phyloP scores from a whole-genome alignment of 2,797 vertebrate genomes.

The Fundulus diaphanus region DNA sequence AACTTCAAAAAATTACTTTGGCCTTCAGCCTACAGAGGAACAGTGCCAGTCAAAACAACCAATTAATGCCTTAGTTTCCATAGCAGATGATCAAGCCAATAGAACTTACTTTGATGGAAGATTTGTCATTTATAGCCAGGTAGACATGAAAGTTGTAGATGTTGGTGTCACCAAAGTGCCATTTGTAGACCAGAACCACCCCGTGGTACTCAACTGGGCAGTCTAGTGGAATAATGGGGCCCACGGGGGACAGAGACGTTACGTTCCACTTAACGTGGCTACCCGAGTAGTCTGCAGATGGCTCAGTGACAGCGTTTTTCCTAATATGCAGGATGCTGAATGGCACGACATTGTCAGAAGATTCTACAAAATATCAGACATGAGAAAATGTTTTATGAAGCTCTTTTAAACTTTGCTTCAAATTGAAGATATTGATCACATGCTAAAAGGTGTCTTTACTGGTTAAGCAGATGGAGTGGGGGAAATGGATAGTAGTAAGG shows the following conservation, averaged over 20 bases:
- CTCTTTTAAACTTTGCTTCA: not conserved
- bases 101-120: conserved; percentile 83
- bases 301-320: conserved; percentile 77
- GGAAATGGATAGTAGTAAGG: conserved; percentile 88
- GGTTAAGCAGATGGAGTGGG: conserved; percentile 87
- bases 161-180: conserved; percentile 59
- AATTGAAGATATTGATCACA: not conserved
- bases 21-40: not conserved
- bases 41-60: not conserved
- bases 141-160: conserved; percentile 86
- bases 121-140: conserved; percentile 87
- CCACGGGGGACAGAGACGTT: conserved; percentile 88
- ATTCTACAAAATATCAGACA: conserved; percentile 54
- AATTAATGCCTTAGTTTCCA: not conserved
- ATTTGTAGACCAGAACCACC: conserved; percentile 87
- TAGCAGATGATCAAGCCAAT: not conserved
- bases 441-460: conserved; percentile 68
- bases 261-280: conserved; percentile 88
- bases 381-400: not conserved
- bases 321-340: conserved; percentile 89
- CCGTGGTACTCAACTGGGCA: conserved; percentile 81
- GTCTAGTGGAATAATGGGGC: conserved; percentile 81
- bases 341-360: conserved; percentile 68
- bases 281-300: conserved; percentile 80
- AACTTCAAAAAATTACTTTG: not conserved